Percentiles rank a stretch among this genome's conserved stretches.
Conservation (phyloP, 1,140 invertebrate genomes). For the Leptopilina boulardi region DNA sequence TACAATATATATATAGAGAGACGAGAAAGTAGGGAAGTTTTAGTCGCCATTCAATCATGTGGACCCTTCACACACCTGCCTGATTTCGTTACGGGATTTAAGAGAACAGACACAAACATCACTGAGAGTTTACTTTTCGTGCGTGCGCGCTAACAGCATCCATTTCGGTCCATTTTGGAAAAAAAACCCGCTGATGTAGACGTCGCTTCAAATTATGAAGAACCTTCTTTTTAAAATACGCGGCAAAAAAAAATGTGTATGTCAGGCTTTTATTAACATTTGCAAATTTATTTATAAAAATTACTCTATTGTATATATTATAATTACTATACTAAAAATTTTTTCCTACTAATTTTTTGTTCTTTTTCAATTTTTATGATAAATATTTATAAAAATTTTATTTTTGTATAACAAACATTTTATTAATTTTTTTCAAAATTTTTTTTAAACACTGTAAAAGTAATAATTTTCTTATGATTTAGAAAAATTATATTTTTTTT, state of each 20-base stretch:
- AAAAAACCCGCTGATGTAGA: conserved; percentile 13
- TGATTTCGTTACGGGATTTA: conserved; percentile 31
- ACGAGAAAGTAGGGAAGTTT: conserved; percentile 16
- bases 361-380: too few relatives aligned
- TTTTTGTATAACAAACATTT: too few relatives aligned
- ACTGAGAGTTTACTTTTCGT: not conserved
- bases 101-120: conserved; percentile 15
- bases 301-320: too few relatives aligned
- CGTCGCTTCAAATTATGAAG: conserved; percentile 9
- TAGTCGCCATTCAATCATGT: conserved; percentile 13
- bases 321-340: too few relatives aligned
- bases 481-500: too few relatives aligned
- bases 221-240: not conserved
- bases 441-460: too few relatives aligned
- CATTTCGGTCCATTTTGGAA: conserved; percentile 28
- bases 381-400: too few relatives aligned
- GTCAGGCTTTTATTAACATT: not conserved
- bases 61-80: conserved; percentile 28
- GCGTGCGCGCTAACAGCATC: conserved; percentile 2
- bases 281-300: not conserved
- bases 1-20: not conserved
- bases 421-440: too few relatives aligned
- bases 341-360: too few relatives aligned
- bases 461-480: too few relatives aligned
- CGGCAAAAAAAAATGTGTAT: not conserved